These are phyloP conservation scores for Andrena haemorrhoa DNA, from an alignment of 2,888 invertebrate genomes.

Conservation along the genomic window DNA sequence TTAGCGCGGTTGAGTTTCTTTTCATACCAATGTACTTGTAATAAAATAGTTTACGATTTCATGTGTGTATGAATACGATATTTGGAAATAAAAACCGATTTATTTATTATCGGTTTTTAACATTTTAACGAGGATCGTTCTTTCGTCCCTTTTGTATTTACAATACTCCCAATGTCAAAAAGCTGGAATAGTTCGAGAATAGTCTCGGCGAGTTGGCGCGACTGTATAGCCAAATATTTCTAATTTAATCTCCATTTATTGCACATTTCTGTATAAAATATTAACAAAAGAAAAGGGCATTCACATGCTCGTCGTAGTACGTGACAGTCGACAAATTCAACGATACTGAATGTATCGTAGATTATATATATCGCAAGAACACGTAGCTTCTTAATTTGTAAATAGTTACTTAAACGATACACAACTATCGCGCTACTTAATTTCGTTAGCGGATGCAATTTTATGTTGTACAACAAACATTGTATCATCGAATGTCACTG, in stretches of 20 bases:
- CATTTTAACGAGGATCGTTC: neutral
- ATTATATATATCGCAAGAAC: conserved; percentile 42
- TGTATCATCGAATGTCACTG: conserved; percentile 28
- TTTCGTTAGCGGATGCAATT: conserved; percentile 5
- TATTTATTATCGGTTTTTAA: conserved; percentile 7
- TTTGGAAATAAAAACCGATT: conserved; percentile 5
- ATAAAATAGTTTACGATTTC: neutral
- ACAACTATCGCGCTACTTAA: conserved; percentile 23
- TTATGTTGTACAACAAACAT: conserved; percentile 20
- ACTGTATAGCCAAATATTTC: neutral
- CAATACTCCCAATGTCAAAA: conserved; percentile 15
- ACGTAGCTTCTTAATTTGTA: conserved; percentile 38
- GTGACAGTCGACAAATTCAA: conserved; percentile 34
- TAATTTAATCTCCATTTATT: conserved; percentile 46
- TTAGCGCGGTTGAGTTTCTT: neutral
- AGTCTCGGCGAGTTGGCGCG: neutral
- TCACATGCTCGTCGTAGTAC: conserved; percentile 7
- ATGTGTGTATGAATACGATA: neutral
- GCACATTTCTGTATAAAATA: conserved; percentile 59
- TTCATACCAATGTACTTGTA: conserved; percentile 1
- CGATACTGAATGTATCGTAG: conserved; percentile 26
- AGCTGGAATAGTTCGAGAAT: neutral
- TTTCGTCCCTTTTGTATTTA: conserved; percentile 13
- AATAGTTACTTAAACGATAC: conserved; percentile 29
- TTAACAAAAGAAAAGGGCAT: conserved; percentile 25